These are phyloP conservation scores for Pseudachorutes palmiensis DNA, from an alignment of 1,140 invertebrate species.

Conservation along the genomic window DNA sequence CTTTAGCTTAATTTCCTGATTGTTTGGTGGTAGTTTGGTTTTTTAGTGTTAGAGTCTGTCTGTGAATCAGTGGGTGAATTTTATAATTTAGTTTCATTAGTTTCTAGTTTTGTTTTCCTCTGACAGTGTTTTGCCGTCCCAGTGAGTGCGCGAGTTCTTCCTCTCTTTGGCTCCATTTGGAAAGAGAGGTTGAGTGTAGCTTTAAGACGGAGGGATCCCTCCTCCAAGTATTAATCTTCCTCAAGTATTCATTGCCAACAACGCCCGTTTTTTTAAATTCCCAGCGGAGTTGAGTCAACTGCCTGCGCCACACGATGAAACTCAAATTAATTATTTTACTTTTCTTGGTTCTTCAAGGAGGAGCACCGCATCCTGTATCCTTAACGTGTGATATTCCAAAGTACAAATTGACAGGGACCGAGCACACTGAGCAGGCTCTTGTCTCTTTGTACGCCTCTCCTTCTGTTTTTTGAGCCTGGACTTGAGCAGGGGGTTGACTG, in stretches of 20 bases:
- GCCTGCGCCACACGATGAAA: too few relatives aligned
- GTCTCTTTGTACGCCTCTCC: neutral
- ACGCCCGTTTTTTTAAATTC: neutral
- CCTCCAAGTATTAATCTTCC: constrained; percentile 1
- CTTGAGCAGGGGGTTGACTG: too few relatives aligned
- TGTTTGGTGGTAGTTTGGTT: neutral
- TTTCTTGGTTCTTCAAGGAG: neutral
- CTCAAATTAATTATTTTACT: neutral
- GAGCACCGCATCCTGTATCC: neutral
- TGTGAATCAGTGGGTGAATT: neutral
- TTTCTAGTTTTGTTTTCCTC: neutral
- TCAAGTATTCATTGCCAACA: neutral
- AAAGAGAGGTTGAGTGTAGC: neutral
- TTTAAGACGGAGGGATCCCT: neutral
- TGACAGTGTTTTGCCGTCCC: neutral
- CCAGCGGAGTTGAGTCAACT: too few relatives aligned
- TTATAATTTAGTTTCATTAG: neutral
- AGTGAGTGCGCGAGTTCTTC: neutral
- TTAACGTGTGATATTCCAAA: neutral
- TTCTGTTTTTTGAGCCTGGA: neutral
- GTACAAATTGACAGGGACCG: neutral
- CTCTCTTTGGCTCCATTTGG: neutral
- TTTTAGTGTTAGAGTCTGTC: neutral
- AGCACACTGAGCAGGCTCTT: neutral
- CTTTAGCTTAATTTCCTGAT: neutral